Conservation (phyloP, 2,113 vertebrate species). For the Pandion haliaetus region DNA sequence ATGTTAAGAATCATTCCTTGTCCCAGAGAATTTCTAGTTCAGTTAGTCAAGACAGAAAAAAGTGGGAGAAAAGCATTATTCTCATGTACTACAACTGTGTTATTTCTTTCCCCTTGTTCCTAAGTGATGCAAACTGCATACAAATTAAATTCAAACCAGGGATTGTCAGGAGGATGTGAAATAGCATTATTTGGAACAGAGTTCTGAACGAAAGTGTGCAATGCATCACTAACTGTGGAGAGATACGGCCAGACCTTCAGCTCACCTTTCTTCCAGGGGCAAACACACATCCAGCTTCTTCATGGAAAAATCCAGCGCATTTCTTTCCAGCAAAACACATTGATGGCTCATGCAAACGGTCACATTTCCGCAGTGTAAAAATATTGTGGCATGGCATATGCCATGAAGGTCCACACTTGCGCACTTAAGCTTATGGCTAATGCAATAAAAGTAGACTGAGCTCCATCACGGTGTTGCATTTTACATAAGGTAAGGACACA, state of each 20-base stretch:
- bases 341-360: not conserved
- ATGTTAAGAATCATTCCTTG: not conserved
- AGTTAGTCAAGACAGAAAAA: not conserved
- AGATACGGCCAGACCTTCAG: slow-evolving; percentile 2
- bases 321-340: not conserved
- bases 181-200: slow-evolving; percentile 37
- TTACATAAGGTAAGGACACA: not conserved
- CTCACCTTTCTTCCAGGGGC: slow-evolving; percentile 3
- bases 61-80: slow-evolving; percentile 13
- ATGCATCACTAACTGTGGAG: not conserved
- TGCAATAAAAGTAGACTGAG: not conserved
- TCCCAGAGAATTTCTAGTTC: not conserved
- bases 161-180: not conserved
- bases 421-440: not conserved
- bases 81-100: slow-evolving; percentile 46
- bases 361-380: not conserved
- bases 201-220: not conserved
- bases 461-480: not conserved
- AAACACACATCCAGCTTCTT: not conserved
- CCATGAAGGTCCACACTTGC: not conserved
- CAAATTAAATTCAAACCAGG: slow-evolving; percentile 38
- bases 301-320: not conserved
- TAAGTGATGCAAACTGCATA: not conserved
- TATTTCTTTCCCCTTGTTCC: slow-evolving; percentile 40
- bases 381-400: not conserved